Evolutionary conservation across 2,113 vertebrate genomes (phyloP).

Genomic region (Platichthys flesus): DNA sequence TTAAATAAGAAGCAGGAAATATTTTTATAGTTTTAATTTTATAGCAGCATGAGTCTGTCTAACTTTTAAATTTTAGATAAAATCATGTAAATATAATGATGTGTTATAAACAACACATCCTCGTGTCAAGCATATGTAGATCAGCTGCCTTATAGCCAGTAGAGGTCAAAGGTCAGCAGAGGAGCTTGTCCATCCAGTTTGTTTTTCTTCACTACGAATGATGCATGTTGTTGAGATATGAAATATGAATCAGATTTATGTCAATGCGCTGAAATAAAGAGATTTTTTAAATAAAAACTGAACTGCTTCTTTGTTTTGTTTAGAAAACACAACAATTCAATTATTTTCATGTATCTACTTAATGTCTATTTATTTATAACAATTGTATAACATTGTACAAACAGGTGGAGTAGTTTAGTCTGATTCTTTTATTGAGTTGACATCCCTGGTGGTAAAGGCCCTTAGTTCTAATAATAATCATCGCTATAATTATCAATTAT

Average conservation of each 20-base stretch:
- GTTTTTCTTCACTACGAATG: not conserved
- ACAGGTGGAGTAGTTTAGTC: no score
- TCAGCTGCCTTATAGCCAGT: not conserved
- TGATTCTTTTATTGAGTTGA: no score
- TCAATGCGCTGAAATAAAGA: conserved; percentile 48
- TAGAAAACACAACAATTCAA: not conserved
- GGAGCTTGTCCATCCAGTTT: not conserved
- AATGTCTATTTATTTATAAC: not conserved
- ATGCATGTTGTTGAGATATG: not conserved
- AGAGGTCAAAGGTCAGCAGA: conserved; percentile 32
- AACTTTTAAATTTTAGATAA: not conserved
- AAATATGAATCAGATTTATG: not conserved
- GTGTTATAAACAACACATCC: no score
- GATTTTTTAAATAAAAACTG: conserved; percentile 47
- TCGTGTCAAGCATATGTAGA: not conserved
- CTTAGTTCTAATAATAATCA: no score
- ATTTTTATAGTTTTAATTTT: not conserved
- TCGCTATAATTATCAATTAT: no score
- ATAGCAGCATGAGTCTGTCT: no score
- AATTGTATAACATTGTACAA: no score
- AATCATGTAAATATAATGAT: no score
- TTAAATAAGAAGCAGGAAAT: not conserved
- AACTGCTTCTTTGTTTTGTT: not conserved
- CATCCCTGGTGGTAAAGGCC: no score
- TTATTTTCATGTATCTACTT: not conserved